phyloP scores from a whole-genome alignment of 35 echinoderm and acorn worm species.

The Chiridota heheva region DNA sequence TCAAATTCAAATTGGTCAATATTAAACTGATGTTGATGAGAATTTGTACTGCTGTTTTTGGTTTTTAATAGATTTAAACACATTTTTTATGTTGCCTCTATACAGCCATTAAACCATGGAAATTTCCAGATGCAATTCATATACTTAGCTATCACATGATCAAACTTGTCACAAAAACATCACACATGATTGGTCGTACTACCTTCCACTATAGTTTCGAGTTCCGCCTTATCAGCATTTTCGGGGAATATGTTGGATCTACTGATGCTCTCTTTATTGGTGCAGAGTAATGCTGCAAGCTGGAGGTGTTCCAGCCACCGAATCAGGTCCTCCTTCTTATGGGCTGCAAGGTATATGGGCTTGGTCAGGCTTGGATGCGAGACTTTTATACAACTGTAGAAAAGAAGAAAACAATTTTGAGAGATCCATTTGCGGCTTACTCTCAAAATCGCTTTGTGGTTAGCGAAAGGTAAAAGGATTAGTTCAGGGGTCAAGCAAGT shows the following conservation, averaged over 20 bases:
- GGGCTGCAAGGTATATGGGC: constrained; percentile 1
- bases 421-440: background rate
- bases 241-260: constrained; percentile 16
- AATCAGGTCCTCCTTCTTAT: constrained; percentile 21
- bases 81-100: too few species aligned
- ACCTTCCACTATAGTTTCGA: constrained; percentile 27
- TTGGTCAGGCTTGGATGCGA: constrained; percentile 13
- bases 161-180: too few species aligned
- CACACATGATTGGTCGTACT: too few species aligned
- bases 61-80: too few species aligned
- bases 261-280: constrained; percentile 15
- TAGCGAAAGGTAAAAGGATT: background rate
- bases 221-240: constrained; percentile 1
- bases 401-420: background rate
- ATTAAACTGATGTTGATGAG: too few species aligned
- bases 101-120: too few species aligned
- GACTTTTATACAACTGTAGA: constrained; percentile 10
- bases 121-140: too few species aligned
- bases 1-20: too few species aligned
- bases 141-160: too few species aligned
- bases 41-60: too few species aligned
- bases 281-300: constrained; percentile 26
- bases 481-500: background rate
- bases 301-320: constrained; percentile 42
- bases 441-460: background rate